Percentiles rank a stretch among this genome's conserved stretches.
phyloP scores from a whole-genome alignment of 2,113 vertebrate species.

The Scolopax mira region DNA sequence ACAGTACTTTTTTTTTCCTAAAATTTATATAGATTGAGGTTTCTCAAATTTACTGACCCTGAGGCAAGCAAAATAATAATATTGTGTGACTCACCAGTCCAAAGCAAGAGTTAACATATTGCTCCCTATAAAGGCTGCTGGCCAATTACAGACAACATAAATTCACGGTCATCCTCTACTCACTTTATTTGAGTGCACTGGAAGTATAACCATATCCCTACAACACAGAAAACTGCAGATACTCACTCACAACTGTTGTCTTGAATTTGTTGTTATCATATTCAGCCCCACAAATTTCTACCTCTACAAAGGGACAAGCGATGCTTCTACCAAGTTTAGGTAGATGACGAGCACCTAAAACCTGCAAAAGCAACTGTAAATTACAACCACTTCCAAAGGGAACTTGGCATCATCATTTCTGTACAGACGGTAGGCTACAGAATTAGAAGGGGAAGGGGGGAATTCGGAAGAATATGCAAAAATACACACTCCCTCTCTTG shows the following conservation, averaged over 20 bases:
- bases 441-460: not conserved
- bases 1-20: not conserved
- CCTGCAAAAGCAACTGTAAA: conserved; percentile 67
- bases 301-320: conserved; percentile 92
- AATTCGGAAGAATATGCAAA: not conserved
- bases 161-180: not conserved
- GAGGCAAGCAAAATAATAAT: not conserved
- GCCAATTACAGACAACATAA: not conserved
- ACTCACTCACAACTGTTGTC: conserved; percentile 88
- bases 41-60: not conserved
- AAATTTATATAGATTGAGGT: not conserved
- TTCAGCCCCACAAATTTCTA: conserved; percentile 90
- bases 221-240: not conserved
- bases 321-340: conserved; percentile 91
- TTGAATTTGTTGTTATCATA: conserved; percentile 90
- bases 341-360: conserved; percentile 92
- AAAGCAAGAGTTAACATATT: not conserved
- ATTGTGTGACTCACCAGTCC: not conserved
- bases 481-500: not conserved
- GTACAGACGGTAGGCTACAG: not conserved
- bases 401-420: not conserved
- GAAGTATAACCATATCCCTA: not conserved
- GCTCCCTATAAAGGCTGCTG: not conserved
- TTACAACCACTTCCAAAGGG: not conserved
- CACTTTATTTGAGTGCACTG: not conserved